These are phyloP conservation scores for Cerceris ruficornis DNA, from an alignment of 2,888 invertebrate species.

Conservation along the genomic window DNA sequence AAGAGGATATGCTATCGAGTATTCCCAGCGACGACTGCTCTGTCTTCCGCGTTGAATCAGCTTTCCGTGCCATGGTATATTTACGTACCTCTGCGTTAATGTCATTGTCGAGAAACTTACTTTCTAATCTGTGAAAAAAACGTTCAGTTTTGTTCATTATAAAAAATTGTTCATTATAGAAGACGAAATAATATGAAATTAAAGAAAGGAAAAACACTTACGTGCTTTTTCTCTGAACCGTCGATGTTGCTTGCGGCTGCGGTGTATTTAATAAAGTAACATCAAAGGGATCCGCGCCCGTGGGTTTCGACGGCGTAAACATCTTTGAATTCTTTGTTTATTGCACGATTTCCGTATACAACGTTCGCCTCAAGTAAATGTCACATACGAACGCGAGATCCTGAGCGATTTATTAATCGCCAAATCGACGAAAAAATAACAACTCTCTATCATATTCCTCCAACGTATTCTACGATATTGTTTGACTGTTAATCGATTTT, in stretches of 20 bases:
- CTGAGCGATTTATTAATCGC: slow-evolving; percentile 12
- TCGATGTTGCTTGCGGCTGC: slow-evolving; percentile 81
- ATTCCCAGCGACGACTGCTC: slow-evolving; percentile 74
- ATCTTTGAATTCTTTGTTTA: slow-evolving; percentile 48
- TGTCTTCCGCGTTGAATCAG: slow-evolving; percentile 23
- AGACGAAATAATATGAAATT: neutral
- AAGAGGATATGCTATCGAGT: slow-evolving; percentile 71
- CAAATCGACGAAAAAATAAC: slow-evolving; percentile 6
- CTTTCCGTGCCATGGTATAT: slow-evolving; percentile 22
- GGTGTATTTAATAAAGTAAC: slow-evolving; percentile 78
- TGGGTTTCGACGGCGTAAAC: slow-evolving; percentile 55
- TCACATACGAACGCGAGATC: neutral
- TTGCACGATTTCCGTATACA: slow-evolving; percentile 20
- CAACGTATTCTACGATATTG: slow-evolving; percentile 53
- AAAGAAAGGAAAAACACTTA: slow-evolving; percentile 53
- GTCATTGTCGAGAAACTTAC: slow-evolving; percentile 4
- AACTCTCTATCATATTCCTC: slow-evolving; percentile 33
- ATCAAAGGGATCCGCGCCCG: slow-evolving; percentile 64
- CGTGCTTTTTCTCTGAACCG: slow-evolving; percentile 77
- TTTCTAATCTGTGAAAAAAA: slow-evolving; percentile 32
- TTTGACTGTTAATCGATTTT: slow-evolving; percentile 66
- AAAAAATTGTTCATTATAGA: neutral
- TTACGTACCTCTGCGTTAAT: neutral
- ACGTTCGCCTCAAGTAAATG: neutral
- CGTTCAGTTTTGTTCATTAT: neutral